Percentiles rank a stretch among this genome's conserved stretches.
phyloP scores from a whole-genome alignment of 1,140 invertebrate genomes.

The Apis laboriosa region DNA sequence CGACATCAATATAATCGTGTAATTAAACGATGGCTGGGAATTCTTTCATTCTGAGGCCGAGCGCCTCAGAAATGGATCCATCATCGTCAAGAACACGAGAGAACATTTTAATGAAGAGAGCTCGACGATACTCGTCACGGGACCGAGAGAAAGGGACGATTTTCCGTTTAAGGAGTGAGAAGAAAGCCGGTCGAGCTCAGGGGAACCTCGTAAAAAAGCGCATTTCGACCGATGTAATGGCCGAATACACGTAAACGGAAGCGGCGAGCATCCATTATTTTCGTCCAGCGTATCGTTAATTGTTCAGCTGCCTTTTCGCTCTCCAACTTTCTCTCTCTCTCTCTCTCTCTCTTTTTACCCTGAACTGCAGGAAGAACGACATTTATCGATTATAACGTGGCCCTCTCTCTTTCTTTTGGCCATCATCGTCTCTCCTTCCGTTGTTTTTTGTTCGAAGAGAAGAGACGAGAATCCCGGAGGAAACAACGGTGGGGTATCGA shows the following conservation, averaged over 20 bases:
- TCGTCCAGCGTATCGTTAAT: slow-evolving; percentile 10
- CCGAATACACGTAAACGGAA: slow-evolving; percentile 49
- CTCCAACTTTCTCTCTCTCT: not conserved
- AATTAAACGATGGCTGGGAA: too few relatives aligned
- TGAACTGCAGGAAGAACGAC: slow-evolving; percentile 29
- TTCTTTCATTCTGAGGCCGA: slow-evolving; percentile 22
- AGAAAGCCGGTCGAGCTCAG: slow-evolving; percentile 45
- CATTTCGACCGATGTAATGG: slow-evolving; percentile 5
- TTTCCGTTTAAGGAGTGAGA: slow-evolving; percentile 42
- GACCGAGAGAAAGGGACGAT: slow-evolving; percentile 30
- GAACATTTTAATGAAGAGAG: slow-evolving; percentile 27
- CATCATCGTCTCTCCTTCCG: too few relatives aligned
- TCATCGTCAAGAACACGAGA: not conserved
- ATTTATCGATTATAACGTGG: slow-evolving; percentile 57
- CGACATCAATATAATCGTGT: too few relatives aligned
- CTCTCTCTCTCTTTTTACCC: slow-evolving; percentile 19
- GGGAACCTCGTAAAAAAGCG: slow-evolving; percentile 50
- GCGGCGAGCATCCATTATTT: slow-evolving; percentile 30
- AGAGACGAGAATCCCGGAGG: too few relatives aligned
- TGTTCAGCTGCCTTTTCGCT: not conserved
- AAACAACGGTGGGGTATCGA: too few relatives aligned
- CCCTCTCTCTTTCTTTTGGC: not conserved
- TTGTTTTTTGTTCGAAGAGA: too few relatives aligned
- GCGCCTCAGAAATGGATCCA: slow-evolving; percentile 17
- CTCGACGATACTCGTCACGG: not conserved